Evolutionary conservation across 2,888 invertebrate species (phyloP).

Genomic region (Lithophane ornitopus): DNA sequence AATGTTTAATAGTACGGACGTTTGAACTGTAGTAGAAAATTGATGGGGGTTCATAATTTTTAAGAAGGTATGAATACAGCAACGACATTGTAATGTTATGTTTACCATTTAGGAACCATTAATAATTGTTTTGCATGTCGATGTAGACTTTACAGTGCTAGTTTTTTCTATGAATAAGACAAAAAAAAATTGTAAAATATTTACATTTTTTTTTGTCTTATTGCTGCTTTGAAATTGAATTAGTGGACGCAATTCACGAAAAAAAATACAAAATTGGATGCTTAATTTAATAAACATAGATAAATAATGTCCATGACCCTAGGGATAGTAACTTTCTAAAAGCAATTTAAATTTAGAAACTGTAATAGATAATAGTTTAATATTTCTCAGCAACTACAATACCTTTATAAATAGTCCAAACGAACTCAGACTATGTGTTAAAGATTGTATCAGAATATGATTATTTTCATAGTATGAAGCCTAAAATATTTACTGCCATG

Average conservation of each 20-base stretch:
- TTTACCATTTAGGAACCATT: not conserved
- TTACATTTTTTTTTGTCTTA: no score
- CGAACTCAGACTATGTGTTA: not conserved
- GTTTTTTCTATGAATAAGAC: not conserved
- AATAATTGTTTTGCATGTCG: no score
- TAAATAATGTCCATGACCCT: not conserved
- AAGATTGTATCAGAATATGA: constrained; percentile 40
- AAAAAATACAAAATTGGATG: not conserved
- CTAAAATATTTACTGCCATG: constrained; percentile 34
- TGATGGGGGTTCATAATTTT: no score
- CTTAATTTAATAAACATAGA: not conserved
- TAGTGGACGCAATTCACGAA: not conserved
- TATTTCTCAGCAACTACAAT: not conserved
- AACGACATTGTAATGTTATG: not conserved
- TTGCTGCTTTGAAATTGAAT: no score
- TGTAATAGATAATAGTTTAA: not conserved
- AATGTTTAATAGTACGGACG: no score
- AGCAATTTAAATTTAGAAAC: not conserved
- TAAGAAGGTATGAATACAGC: no score
- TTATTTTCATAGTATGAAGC: constrained; percentile 35
- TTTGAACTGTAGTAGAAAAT: no score
- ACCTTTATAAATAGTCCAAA: not conserved
- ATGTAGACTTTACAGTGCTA: not conserved
- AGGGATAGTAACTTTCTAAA: not conserved
- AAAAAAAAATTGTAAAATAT: no score